phyloP scores from a whole-genome alignment of 1,140 invertebrate species.

The Metopolophium dirhodum region DNA sequence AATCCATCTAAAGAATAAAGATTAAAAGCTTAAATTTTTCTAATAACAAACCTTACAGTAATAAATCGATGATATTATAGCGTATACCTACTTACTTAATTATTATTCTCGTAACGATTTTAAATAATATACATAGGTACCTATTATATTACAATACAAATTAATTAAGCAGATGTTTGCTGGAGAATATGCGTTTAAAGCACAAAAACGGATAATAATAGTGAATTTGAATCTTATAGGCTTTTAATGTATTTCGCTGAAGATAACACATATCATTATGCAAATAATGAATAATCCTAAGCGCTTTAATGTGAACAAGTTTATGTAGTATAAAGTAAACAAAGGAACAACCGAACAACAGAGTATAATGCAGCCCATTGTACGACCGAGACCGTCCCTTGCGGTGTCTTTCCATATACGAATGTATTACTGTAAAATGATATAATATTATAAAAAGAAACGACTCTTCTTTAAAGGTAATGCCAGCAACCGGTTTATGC shows the following conservation, averaged over 20 bases:
- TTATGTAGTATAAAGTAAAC: background rate
- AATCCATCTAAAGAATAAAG: background rate
- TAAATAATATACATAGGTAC: background rate
- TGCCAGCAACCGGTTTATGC: background rate
- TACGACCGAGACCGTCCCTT: background rate
- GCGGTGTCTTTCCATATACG: background rate
- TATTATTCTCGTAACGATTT: background rate
- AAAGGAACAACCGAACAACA: background rate
- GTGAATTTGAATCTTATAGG: background rate
- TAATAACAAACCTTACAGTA: background rate
- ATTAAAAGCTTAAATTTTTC: background rate
- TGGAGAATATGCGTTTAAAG: background rate
- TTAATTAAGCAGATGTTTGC: background rate
- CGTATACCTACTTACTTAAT: background rate
- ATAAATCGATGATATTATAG: background rate
- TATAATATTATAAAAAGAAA: background rate
- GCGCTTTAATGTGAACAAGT: background rate
- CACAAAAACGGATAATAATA: background rate
- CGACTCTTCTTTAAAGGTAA: background rate
- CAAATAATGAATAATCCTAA: background rate
- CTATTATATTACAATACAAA: background rate
- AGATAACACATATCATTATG: background rate
- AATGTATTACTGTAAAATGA: background rate
- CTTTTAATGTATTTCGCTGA: background rate
- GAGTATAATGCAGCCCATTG: background rate